Percentiles rank a stretch among this genome's conserved stretches.
Evolutionary conservation across 2,113 vertebrate species (phyloP).

Genomic region (Columba janthina): DNA sequence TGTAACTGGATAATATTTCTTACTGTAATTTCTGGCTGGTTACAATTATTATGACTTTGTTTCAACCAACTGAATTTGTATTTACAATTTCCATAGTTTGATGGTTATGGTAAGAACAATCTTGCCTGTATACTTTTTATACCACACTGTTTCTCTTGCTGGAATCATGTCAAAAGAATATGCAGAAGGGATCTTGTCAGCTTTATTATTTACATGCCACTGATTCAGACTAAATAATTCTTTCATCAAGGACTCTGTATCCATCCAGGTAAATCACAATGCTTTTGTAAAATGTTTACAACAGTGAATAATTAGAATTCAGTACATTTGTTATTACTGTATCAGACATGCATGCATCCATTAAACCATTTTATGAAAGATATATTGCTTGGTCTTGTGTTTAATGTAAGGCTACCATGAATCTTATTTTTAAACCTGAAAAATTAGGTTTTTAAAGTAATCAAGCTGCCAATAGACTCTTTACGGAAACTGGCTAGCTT

Average conservation of each 20-base stretch:
- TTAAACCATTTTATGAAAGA: conserved; percentile 88
- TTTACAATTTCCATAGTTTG: conserved; percentile 77
- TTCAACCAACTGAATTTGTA: conserved; percentile 76
- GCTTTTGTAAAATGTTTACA: conserved; percentile 89
- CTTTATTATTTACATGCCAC: conserved; percentile 80
- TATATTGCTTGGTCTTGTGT: neutral
- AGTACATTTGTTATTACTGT: conserved; percentile 82
- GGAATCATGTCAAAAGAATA: conserved; percentile 87
- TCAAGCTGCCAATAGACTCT: neutral
- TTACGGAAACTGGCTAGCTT: neutral
- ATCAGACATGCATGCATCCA: conserved; percentile 90
- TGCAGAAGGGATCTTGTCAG: conserved; percentile 70
- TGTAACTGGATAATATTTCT: conserved; percentile 91
- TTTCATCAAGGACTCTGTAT: conserved; percentile 76
- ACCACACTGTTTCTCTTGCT: conserved; percentile 84
- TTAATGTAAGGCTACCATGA: neutral
- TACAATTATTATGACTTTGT: conserved; percentile 67
- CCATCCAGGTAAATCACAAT: conserved; percentile 77
- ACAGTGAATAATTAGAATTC: conserved; percentile 83
- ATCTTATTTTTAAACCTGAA: neutral
- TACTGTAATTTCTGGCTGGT: conserved; percentile 83
- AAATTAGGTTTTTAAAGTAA: conserved; percentile 1
- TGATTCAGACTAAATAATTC: conserved; percentile 75
- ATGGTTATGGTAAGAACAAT: conserved; percentile 81
- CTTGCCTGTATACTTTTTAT: conserved; percentile 85